Base-by-base conservation (phyloP, 2,888 invertebrate species). In the Melitaea athalia region DNA sequence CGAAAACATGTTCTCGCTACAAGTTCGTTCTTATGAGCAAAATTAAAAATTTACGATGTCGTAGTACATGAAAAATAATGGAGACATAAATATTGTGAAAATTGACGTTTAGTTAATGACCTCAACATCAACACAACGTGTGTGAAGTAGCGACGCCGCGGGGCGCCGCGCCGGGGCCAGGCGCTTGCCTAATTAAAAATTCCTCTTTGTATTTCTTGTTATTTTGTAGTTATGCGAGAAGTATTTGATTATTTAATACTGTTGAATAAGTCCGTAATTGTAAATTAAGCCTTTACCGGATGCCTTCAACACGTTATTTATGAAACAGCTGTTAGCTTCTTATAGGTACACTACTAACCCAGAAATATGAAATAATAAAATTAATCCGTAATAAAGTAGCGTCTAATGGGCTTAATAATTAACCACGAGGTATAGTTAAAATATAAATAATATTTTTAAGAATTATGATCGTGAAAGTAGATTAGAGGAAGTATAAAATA, bases 51-150 rank as follows among this genome's bases (percentile, higher is more conserved):
- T 88, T 85, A 89, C 81, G 84, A 85, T 83, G 85, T 87, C 82
- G 83, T 88, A 84, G 81, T 82, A 82, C 79, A 84, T 87, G 87
- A 88, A 88, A 88, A 86, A 87, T 88, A 88, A 89, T 88, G 87
- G 86, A 89, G 87, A 89, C 88, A 89, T 91, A 89, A 89, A 89
- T 89, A 89, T 87, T 81, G 85, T 87, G 86, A 89, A 90, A 88
- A 88, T 83, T 87, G 90, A 89, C 89, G 86, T 91, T 88, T 87
- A 80, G 86, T 89, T 88, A 91, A 91, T 87, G 89, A 89, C 80
- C 81, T 80, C 79, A 75, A 78, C 77, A 86, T 80, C 79, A 75
- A 78, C 77, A 86, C 87, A 84, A 85, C 81, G 87, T 85, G 87
- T 85, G 82, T 88, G 85, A 87, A 89, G 90, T 89, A 90, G 89